phyloP scores from a whole-genome alignment of 2,797 vertebrate genomes.

The Craterocephalus amniculus region DNA sequence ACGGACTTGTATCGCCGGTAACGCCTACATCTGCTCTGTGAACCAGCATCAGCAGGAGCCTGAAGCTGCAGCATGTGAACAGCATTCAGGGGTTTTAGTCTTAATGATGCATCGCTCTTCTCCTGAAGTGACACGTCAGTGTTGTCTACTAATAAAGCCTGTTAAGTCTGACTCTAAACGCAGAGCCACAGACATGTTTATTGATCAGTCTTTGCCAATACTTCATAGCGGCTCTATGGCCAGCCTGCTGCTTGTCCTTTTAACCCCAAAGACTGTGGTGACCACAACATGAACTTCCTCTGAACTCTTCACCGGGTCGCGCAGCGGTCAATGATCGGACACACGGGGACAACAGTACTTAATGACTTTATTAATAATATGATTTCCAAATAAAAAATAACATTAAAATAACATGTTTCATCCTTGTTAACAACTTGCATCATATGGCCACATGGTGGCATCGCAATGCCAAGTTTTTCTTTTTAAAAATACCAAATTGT shows the following conservation, averaged over 20 bases:
- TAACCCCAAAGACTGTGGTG: conserved; percentile 53
- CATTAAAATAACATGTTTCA: conserved; percentile 83
- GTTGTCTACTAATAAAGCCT: not conserved
- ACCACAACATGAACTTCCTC: conserved; percentile 56
- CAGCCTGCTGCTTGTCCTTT: conserved; percentile 64
- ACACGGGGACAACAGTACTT: conserved; percentile 79
- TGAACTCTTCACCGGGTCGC: conserved; percentile 65
- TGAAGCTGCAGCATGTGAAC: conserved; percentile 7
- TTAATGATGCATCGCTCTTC: not conserved
- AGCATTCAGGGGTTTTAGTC: not conserved
- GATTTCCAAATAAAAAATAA: conserved; percentile 86
- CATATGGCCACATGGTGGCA: conserved; percentile 87
- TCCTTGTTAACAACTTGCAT: conserved; percentile 84
- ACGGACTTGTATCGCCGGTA: not conserved
- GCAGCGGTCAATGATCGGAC: conserved; percentile 53
- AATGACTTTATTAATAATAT: conserved; percentile 89
- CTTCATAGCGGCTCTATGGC: conserved; percentile 27
- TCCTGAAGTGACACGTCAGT: conserved; percentile 1
- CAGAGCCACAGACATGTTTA: conserved; percentile 33
- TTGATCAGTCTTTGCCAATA: conserved; percentile 49
- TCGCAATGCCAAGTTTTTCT: conserved; percentile 79
- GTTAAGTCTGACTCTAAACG: not conserved
- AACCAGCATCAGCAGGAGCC: not conserved
- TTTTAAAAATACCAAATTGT: conserved; percentile 80
- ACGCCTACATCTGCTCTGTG: not conserved